Conservation (phyloP, 2,113 vertebrate species). For the Sminthopsis crassicaudata region DNA sequence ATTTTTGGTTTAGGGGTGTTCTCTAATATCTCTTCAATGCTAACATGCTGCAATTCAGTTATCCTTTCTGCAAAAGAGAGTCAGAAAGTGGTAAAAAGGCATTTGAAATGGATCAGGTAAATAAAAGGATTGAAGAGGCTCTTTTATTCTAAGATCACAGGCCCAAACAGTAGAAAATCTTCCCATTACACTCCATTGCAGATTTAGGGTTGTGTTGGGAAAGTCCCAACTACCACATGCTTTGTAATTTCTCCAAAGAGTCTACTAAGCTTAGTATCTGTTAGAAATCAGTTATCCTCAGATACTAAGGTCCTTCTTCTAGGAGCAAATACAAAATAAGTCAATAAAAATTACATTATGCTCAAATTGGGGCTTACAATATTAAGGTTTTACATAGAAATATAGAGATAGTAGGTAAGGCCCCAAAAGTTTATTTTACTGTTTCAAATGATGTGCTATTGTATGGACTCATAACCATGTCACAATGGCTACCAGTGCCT, state of each 20-base stretch:
- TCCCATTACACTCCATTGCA: background rate
- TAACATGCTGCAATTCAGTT: background rate
- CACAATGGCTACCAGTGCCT: background rate
- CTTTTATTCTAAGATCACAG: background rate
- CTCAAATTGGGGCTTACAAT: slow-evolving; percentile 46
- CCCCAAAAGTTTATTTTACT: slow-evolving; percentile 32
- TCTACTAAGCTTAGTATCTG: slow-evolving; percentile 22
- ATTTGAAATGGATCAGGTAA: background rate
- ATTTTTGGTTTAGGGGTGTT: background rate
- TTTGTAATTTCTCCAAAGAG: accelerated
- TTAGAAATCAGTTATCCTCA: slow-evolving; percentile 51
- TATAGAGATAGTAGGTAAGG: background rate
- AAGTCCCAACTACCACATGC: background rate
- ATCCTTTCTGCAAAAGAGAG: accelerated
- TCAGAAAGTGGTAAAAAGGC: background rate
- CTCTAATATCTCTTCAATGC: background rate
- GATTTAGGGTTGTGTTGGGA: background rate
- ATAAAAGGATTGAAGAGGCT: accelerated
- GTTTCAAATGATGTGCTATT: slow-evolving; percentile 53
- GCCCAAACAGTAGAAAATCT: background rate
- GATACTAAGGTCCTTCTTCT: background rate
- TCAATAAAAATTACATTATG: background rate
- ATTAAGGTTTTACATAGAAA: slow-evolving; percentile 37
- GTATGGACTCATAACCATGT: background rate
- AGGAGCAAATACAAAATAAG: slow-evolving; percentile 11